These are phyloP conservation scores for Conchocele bisecta DNA, from an alignment of 2,888 invertebrate species.

Conservation along the genomic window DNA sequence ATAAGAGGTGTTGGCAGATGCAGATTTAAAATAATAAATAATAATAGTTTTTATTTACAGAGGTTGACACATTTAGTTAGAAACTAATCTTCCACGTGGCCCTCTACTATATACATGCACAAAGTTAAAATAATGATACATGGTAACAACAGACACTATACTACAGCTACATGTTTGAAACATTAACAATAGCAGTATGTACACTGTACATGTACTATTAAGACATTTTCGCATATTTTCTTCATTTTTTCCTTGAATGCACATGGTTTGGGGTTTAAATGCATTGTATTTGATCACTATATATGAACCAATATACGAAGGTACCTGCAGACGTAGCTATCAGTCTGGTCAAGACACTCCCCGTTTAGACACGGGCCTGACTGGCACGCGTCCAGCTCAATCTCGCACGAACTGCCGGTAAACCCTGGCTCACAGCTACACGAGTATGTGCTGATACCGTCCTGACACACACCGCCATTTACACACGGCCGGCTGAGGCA, in stretches of 20 bases:
- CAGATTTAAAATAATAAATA: no score
- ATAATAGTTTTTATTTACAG: no score
- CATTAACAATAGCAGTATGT: background rate
- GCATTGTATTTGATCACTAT: no score
- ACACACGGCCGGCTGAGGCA: constrained; percentile 66
- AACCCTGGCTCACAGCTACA: constrained; percentile 58
- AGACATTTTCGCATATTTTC: background rate
- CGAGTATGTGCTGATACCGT: constrained; percentile 51
- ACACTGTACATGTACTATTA: background rate
- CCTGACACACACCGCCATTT: constrained; percentile 65
- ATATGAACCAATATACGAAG: no score
- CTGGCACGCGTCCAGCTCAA: constrained; percentile 92
- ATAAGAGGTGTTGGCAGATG: no score
- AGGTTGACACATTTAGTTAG: no score
- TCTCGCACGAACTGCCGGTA: constrained; percentile 92
- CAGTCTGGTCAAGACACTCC: constrained; percentile 62
- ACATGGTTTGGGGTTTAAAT: background rate
- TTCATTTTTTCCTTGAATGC: background rate
- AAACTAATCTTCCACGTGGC: no score
- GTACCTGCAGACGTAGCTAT: constrained; percentile 65
- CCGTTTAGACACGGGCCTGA: constrained; percentile 95
- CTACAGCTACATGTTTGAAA: no score
- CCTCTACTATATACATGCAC: no score
- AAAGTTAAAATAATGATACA: no score
- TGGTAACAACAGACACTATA: no score